Percentiles rank a stretch among this genome's conserved stretches.
Evolutionary conservation across 2,113 vertebrate species (phyloP).

Genomic region (Hoplias malabaricus): DNA sequence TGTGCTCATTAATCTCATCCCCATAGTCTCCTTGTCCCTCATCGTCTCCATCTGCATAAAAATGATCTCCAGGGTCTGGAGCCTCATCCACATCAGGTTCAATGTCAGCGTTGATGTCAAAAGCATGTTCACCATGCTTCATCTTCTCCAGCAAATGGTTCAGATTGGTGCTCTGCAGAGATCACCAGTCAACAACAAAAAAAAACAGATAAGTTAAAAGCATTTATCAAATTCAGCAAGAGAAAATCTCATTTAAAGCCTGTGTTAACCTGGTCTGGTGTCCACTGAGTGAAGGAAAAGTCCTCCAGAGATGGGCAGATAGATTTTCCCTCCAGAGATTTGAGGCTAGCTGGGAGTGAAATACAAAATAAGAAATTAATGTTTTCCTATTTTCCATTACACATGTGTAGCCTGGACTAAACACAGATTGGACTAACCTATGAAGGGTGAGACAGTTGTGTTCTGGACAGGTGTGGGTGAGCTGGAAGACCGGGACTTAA

Average conservation of each 20-base stretch:
- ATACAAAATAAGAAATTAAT: background rate
- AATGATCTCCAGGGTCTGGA: constrained; percentile 64
- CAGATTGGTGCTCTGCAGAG: constrained; percentile 79
- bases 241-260: background rate
- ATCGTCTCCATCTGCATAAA: constrained; percentile 73
- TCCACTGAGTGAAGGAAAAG: constrained; percentile 87
- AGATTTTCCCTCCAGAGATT: constrained; percentile 73
- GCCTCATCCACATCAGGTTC: constrained; percentile 65
- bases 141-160: constrained; percentile 87
- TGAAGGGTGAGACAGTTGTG: constrained; percentile 66
- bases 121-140: constrained; percentile 82
- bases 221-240: too few species aligned
- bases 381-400: too few species aligned
- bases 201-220: too few species aligned
- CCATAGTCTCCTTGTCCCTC: constrained; percentile 52
- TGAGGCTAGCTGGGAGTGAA: constrained; percentile 69
- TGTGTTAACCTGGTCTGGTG: constrained; percentile 80
- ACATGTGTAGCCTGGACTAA: too few species aligned
- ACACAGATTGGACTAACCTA: constrained; percentile 58
- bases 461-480: constrained; percentile 62
- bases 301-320: constrained; percentile 88
- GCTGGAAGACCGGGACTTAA: constrained; percentile 68
- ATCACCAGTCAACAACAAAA: background rate
- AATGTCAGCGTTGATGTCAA: constrained; percentile 76
- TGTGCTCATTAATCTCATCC: constrained; percentile 63